Evolutionary conservation across 2,888 invertebrate species (phyloP).

Genomic region (Mayetiola destructor): DNA sequence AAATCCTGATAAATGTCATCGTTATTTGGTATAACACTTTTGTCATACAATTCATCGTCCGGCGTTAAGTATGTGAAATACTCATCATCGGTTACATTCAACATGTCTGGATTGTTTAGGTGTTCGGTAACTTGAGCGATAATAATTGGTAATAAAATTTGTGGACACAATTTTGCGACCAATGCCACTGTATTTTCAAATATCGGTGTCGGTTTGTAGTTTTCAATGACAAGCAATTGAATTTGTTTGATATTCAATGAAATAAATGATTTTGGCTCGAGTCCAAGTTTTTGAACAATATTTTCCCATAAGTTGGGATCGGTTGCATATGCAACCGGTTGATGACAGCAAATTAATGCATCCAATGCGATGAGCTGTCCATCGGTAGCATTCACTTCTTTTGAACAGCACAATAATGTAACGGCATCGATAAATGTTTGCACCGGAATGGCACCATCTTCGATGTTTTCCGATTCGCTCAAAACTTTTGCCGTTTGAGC

Average conservation of each 20-base stretch:
- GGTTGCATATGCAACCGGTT: conserved; percentile 48
- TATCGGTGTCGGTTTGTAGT: conserved; percentile 39
- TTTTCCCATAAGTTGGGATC: conserved; percentile 54
- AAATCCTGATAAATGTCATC: conserved; percentile 30
- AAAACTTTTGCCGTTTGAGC: conserved; percentile 47
- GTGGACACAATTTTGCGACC: conserved; percentile 48
- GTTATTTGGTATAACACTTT: conserved; percentile 50
- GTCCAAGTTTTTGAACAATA: conserved; percentile 35
- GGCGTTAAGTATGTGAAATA: conserved; percentile 71
- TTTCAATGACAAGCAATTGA: conserved; percentile 45
- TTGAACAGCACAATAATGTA: conserved; percentile 25
- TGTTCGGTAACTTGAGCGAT: conserved; percentile 44
- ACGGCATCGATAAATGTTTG: conserved; percentile 28
- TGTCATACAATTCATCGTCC: conserved; percentile 83
- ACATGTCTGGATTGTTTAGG: conserved; percentile 49
- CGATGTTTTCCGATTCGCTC: conserved; percentile 24
- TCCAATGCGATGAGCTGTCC: conserved; percentile 48
- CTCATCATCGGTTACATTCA: conserved; percentile 61
- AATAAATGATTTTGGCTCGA: conserved; percentile 40
- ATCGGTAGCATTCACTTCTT: conserved; percentile 32
- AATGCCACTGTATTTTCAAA: conserved; percentile 60
- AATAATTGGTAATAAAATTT: conserved; percentile 49
- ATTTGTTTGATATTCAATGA: conserved; percentile 43
- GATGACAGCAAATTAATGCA: conserved; percentile 57
- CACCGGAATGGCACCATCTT: conserved; percentile 24